Conservation (phyloP, 1,140 invertebrate species). For the Helicoverpa zea region DNA sequence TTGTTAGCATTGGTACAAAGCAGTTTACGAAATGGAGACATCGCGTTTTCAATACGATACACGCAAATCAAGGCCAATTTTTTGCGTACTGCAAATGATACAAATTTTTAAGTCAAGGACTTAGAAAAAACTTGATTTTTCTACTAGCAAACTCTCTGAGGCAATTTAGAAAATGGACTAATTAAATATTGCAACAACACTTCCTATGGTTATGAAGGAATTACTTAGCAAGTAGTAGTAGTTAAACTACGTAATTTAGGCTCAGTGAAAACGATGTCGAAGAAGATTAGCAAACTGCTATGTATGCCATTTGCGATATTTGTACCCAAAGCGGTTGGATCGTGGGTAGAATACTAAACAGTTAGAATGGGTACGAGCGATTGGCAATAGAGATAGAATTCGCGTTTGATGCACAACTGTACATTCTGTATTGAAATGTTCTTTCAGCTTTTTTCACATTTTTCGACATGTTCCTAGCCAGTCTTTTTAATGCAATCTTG, state of each 20-base stretch:
- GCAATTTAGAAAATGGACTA: no score
- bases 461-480: no score
- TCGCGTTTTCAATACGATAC: not conserved
- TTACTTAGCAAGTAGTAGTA: not conserved
- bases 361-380: not conserved
- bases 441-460: no score
- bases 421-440: not conserved
- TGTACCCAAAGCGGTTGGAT: not conserved
- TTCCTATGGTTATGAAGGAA: not conserved
- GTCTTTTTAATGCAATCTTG: no score
- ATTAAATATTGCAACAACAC: not conserved
- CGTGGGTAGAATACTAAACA: not conserved
- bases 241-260: not conserved
- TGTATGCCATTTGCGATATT: not conserved
- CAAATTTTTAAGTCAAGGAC: not conserved
- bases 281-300: slow-evolving; percentile 3
- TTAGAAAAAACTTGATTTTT: not conserved
- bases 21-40: not conserved
- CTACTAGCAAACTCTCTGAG: no score
- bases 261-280: not conserved
- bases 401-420: not conserved
- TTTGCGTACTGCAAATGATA: not conserved
- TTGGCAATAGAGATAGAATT: slow-evolving; percentile 1
- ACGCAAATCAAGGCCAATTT: not conserved
- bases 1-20: not conserved